phyloP scores from a whole-genome alignment of 2,888 invertebrate genomes.

The Gastracanthus pulcherrimus region DNA sequence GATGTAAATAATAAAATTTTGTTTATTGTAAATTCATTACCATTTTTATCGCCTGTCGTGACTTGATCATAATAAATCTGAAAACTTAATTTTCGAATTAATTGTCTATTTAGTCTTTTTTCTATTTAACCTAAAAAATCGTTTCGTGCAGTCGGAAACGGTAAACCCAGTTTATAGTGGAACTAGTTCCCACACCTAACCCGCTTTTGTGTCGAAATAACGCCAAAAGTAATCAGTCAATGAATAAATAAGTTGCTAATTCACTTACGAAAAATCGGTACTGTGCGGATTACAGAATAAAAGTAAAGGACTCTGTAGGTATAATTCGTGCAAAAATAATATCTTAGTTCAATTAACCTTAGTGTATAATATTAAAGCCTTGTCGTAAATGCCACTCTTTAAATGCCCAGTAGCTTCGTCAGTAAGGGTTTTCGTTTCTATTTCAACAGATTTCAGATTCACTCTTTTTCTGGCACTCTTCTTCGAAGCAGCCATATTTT shows the following conservation, averaged over 20 bases:
- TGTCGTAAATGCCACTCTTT: slow-evolving; percentile 86
- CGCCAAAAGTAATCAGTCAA: too few relatives aligned
- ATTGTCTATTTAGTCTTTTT: too few relatives aligned
- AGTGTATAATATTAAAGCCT: slow-evolving; percentile 85
- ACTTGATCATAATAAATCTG: too few relatives aligned
- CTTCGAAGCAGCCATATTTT: slow-evolving; percentile 30
- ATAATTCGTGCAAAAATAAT: neutral
- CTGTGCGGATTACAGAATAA: neutral
- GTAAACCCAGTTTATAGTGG: too few relatives aligned
- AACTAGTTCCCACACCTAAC: too few relatives aligned
- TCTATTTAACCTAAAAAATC: too few relatives aligned
- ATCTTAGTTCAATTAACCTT: slow-evolving; percentile 79
- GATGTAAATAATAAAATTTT: too few relatives aligned
- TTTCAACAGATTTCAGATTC: slow-evolving; percentile 54
- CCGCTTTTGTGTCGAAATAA: too few relatives aligned
- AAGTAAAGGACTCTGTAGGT: neutral
- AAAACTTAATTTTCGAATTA: too few relatives aligned
- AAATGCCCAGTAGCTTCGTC: slow-evolving; percentile 89
- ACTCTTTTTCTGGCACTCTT: neutral
- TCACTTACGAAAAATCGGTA: neutral
- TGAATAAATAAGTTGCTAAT: neutral
- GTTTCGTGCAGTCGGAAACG: too few relatives aligned
- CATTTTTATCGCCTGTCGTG: too few relatives aligned
- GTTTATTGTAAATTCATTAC: too few relatives aligned
- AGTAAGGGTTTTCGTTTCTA: slow-evolving; percentile 81